Percentiles rank a stretch among this genome's conserved stretches.
Conservation (phyloP, 1,140 invertebrate genomes). For the Pentalonia nigronervosa region DNA sequence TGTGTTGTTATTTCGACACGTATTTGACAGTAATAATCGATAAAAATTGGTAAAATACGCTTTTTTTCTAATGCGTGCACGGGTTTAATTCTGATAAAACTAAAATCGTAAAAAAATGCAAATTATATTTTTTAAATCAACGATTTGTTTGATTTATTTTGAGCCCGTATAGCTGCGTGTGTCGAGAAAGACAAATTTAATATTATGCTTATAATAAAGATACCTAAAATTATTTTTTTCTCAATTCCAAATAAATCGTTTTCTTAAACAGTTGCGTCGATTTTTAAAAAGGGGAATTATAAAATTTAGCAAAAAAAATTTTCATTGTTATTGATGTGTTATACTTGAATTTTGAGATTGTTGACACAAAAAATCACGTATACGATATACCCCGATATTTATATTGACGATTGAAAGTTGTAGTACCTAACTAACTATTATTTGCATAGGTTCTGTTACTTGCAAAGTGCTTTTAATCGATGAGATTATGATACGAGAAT, state of each 20-base stretch:
- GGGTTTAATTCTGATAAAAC: neutral
- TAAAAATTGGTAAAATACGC: neutral
- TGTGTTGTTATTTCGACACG: neutral
- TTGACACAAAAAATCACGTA: neutral
- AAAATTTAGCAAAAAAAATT: neutral
- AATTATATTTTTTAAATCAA: neutral
- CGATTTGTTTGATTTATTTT: neutral
- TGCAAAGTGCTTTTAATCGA: no score
- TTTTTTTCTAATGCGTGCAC: neutral
- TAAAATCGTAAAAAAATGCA: neutral
- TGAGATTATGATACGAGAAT: no score
- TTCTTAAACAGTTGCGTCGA: no score
- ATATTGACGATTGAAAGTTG: no score
- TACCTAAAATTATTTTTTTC: no score
- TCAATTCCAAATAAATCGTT: no score
- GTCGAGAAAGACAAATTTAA: neutral
- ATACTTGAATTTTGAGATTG: no score
- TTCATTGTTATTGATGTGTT: no score
- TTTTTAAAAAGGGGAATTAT: neutral
- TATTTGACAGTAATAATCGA: neutral
- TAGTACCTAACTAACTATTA: no score
- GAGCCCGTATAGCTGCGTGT: neutral
- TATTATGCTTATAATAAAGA: no score
- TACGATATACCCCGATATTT: no score
- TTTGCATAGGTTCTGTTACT: no score